Percentiles rank a stretch among this genome's conserved stretches.
Conservation (phyloP, 2,797 vertebrate genomes). For the Novumbra hubbsi region DNA sequence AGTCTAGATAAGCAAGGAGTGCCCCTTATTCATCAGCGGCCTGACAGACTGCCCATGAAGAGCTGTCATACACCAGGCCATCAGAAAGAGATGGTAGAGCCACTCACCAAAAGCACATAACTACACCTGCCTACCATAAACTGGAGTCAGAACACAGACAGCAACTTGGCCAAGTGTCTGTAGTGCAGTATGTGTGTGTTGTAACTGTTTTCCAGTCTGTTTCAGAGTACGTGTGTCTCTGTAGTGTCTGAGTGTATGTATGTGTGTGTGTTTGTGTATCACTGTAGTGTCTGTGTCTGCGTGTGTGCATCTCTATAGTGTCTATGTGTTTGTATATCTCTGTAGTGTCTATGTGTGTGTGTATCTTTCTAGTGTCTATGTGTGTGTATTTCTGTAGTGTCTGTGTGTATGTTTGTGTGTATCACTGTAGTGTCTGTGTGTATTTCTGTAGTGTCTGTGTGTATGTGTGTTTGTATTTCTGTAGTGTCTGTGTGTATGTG, state of each 20-base stretch:
- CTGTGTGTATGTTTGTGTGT: too few species aligned
- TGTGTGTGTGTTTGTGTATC: too few species aligned
- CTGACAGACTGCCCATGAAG: slow-evolving; percentile 60
- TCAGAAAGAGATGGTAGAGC: background rate
- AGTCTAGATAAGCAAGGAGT: slow-evolving; percentile 70
- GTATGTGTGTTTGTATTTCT: too few species aligned
- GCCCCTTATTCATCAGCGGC: slow-evolving; percentile 69
- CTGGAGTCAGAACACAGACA: background rate
- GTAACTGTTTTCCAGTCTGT: too few species aligned
- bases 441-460: too few species aligned
- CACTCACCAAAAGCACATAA: background rate
- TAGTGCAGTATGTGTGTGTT: background rate
- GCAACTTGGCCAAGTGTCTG: background rate
- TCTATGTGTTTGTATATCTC: background rate
- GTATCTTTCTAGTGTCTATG: background rate
- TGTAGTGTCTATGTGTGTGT: slow-evolving; percentile 1
- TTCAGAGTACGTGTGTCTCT: too few species aligned
- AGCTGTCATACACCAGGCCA: slow-evolving; percentile 50
- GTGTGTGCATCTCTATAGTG: background rate
- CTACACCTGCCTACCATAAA: slow-evolving; percentile 1
- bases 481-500: too few species aligned
- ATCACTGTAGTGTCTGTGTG: too few species aligned
- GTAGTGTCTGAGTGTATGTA: too few species aligned
- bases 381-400: too few species aligned
- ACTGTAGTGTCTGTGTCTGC: too few species aligned